phyloP scores from a whole-genome alignment of 2,888 invertebrate genomes.

The Axea sp. region DNA sequence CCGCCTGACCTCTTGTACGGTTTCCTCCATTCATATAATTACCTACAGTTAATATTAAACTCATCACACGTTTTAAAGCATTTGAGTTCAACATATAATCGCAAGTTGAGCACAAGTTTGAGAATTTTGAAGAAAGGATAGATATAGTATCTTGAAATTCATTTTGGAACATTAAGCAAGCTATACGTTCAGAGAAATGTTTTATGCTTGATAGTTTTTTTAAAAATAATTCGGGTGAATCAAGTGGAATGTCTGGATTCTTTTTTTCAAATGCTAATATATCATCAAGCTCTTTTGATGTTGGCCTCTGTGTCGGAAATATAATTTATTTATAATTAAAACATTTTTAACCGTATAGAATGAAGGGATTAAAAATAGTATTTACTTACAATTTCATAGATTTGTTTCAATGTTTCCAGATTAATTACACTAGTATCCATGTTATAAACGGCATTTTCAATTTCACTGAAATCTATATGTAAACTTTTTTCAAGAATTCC shows the following conservation, averaged over 20 bases:
- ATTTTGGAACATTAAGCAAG: constrained; percentile 95
- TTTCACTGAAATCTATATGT: constrained; percentile 92
- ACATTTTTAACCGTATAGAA: too few species aligned
- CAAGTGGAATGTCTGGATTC: constrained; percentile 89
- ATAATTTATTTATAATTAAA: too few species aligned
- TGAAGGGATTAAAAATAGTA: too few species aligned
- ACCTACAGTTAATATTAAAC: constrained; percentile 93
- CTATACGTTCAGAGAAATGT: constrained; percentile 93
- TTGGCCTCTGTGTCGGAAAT: constrained; percentile 88
- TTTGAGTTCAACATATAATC: constrained; percentile 89
- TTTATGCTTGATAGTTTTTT: constrained; percentile 93
- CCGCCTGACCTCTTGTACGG: constrained; percentile 94
- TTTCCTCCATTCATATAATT: constrained; percentile 99
- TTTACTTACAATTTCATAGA: constrained; percentile 89
- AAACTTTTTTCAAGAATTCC: constrained; percentile 95
- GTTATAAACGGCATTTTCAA: constrained; percentile 94
- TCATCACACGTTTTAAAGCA: constrained; percentile 89
- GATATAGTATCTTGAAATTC: constrained; percentile 93
- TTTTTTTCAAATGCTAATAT: constrained; percentile 86
- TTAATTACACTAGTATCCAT: constrained; percentile 94
- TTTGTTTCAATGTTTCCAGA: constrained; percentile 93
- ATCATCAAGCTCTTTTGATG: constrained; percentile 87
- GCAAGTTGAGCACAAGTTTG: constrained; percentile 91
- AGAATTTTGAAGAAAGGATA: constrained; percentile 89
- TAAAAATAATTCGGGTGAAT: constrained; percentile 95